Base-by-base conservation (phyloP, 2,797 vertebrate species). In the Bufotes viridis region DNA sequence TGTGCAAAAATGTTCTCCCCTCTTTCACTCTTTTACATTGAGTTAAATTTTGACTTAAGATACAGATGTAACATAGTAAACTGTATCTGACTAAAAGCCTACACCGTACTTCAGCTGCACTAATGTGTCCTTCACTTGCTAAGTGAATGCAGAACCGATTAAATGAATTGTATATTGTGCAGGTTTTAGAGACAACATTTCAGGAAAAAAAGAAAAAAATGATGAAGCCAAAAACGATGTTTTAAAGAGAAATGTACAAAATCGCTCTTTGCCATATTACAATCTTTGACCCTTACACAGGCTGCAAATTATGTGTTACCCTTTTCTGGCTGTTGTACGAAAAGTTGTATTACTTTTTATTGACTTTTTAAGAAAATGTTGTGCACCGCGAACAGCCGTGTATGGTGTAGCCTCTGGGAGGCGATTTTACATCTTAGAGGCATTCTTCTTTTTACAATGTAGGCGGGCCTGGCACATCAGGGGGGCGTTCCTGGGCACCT, bases 61-160 rank as follows among this genome's bases (percentile, higher is more conserved):
- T 42, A 42, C 42, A 42, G 42, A 42, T 42, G 42, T 74, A 42
- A 10, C n/a, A 72, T n/a, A 67, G 63, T 18, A 13, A 72, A 17
- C 42, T 34, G 29, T 74, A 10, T 74, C 17, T 20, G 0, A 20
- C 72, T 74, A 42, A 69, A 69, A 69, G 67, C 26, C 24, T 29
- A 29, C 7, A 42, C 69, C 20, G 0, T 24, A 26, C 6, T 18
- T 72, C 70, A 34, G 70, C 29, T 72, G 42, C 42, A 11, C 72
- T 74, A 74, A 74, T 74, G 72, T 22, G 17, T 74, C 72, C 72
- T 49, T 74, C 51, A 74, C 42, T 74, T 74, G 72, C 34, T 74
- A 74, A 22, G 72, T 49, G 17, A 42, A 74, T 49, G 34, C 10
- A 22, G 72, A 2, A 49, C 34, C 4, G 72, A 8, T 11, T 42